phyloP scores from a whole-genome alignment of 1,140 invertebrate species.

The Euura lappo region DNA sequence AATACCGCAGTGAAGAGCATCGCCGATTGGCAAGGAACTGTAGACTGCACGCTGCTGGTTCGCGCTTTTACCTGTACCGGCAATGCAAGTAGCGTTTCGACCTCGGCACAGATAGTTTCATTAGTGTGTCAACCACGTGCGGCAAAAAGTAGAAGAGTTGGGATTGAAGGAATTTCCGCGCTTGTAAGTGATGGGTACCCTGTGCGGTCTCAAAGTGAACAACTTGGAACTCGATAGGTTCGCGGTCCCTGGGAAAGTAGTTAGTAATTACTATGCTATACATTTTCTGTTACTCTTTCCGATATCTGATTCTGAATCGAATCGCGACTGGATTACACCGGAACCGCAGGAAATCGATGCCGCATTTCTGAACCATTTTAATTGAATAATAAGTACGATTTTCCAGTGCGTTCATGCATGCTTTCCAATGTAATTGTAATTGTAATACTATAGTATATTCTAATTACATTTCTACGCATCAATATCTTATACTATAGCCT shows the following conservation, averaged over 20 bases:
- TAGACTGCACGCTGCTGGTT: neutral
- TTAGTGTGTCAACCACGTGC: constrained; percentile 6
- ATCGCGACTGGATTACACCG: neutral
- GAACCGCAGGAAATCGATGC: too few relatives aligned
- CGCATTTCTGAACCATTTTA: too few relatives aligned
- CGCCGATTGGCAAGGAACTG: too few relatives aligned
- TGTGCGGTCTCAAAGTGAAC: neutral
- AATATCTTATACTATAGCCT: too few relatives aligned
- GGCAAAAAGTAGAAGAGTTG: constrained; percentile 3
- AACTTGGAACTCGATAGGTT: neutral
- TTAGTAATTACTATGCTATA: neutral
- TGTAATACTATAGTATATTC: too few relatives aligned
- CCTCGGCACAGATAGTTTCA: constrained; percentile 6
- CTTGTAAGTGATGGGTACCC: neutral
- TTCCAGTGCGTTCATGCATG: too few relatives aligned
- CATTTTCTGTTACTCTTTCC: neutral
- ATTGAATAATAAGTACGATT: too few relatives aligned
- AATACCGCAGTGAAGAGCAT: too few relatives aligned
- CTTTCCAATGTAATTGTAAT: too few relatives aligned
- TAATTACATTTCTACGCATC: too few relatives aligned
- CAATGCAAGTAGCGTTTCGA: neutral
- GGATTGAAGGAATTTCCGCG: neutral
- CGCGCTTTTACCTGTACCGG: neutral
- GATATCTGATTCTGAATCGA: neutral
- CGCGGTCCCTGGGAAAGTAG: neutral